phyloP scores from a whole-genome alignment of 2,888 invertebrate species.

The Exocentrus adspersus region DNA sequence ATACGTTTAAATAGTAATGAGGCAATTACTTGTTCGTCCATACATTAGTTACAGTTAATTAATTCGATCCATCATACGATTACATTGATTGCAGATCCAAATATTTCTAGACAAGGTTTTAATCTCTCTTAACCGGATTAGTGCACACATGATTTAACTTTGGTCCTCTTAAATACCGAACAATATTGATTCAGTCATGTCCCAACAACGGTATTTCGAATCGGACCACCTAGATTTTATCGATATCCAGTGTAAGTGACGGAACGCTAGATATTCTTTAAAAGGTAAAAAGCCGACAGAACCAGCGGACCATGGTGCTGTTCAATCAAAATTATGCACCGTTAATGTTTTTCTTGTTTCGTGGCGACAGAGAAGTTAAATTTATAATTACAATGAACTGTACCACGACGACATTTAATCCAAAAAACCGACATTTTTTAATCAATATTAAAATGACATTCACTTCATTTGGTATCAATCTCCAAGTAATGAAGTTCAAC shows the following conservation, averaged over 20 bases:
- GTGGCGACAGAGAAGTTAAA: conserved; percentile 8
- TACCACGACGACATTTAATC: background rate
- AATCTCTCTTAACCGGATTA: background rate
- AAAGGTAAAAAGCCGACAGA: conserved; percentile 5
- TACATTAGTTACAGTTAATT: no score
- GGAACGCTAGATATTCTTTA: background rate
- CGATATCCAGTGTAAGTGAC: background rate
- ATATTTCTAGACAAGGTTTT: no score
- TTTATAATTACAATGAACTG: conserved; percentile 13
- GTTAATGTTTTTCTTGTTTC: conserved; percentile 11
- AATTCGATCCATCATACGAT: no score
- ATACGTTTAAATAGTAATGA: no score
- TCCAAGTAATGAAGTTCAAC: background rate
- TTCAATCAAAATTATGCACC: conserved; percentile 12
- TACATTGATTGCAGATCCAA: no score
- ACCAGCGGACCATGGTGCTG: conserved; percentile 5
- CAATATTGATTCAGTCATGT: background rate
- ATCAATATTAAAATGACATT: background rate
- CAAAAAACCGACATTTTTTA: background rate
- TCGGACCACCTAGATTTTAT: background rate
- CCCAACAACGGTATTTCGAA: background rate
- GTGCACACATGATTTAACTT: background rate
- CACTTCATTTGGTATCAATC: background rate
- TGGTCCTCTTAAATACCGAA: background rate
- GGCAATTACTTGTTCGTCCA: no score